Conservation (phyloP, 1,140 invertebrate genomes). For the Leptinotarsa undecemlineata region DNA sequence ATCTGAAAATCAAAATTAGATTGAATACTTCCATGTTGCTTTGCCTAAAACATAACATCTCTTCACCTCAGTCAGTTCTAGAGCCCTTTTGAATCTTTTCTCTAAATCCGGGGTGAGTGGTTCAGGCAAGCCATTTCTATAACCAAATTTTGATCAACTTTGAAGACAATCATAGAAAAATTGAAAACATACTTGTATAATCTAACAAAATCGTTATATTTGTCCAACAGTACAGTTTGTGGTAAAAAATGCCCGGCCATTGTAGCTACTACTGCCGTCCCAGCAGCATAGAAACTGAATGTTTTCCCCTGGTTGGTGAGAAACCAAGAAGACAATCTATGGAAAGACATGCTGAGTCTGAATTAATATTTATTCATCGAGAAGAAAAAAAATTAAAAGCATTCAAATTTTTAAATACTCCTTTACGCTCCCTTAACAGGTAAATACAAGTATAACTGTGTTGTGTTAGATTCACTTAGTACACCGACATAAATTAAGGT, state of each 20-base stretch:
- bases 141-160: slow-evolving; percentile 32
- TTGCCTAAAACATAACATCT: too few species aligned
- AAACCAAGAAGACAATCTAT: slow-evolving; percentile 42
- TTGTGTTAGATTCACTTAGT: too few species aligned
- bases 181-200: slow-evolving; percentile 59
- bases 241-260: slow-evolving; percentile 55
- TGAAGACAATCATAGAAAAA: slow-evolving; percentile 21
- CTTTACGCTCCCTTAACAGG: too few species aligned
- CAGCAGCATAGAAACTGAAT: slow-evolving; percentile 37
- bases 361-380: neutral
- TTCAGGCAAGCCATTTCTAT: slow-evolving; percentile 56
- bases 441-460: too few species aligned
- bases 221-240: slow-evolving; percentile 59
- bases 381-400: too few species aligned
- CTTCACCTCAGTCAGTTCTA: slow-evolving; percentile 56
- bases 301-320: slow-evolving; percentile 46
- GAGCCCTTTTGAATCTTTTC: slow-evolving; percentile 56
- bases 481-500: too few species aligned
- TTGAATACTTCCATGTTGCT: too few species aligned
- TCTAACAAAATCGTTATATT: slow-evolving; percentile 59
- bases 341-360: slow-evolving; percentile 15
- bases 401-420: too few species aligned
- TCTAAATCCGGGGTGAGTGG: slow-evolving; percentile 54
- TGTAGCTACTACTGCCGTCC: slow-evolving; percentile 35
- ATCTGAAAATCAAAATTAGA: slow-evolving; percentile 52